Evolutionary conservation across 2,888 invertebrate species (phyloP).

Genomic region (Callimorpha dominula): DNA sequence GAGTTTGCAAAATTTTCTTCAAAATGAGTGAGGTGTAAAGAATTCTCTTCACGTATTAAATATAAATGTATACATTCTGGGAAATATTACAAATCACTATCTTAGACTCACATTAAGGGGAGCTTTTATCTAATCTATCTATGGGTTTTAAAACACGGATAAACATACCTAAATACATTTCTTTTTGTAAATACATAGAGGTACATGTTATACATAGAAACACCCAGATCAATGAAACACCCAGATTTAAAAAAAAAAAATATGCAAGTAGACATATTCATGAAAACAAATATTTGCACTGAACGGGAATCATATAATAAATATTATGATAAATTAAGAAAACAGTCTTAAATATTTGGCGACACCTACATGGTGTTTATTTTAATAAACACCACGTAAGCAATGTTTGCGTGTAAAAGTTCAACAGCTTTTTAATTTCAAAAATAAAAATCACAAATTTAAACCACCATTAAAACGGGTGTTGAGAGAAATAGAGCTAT

Average conservation of each 20-base stretch:
- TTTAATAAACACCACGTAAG: slow-evolving; percentile 27
- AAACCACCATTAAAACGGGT: not conserved
- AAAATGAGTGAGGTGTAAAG: no score
- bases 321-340: slow-evolving; percentile 14
- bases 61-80: no score
- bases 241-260: no score
- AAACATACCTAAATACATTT: not conserved
- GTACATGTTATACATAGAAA: not conserved
- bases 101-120: not conserved
- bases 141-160: no score
- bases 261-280: no score
- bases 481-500: not conserved
- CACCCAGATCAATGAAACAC: not conserved
- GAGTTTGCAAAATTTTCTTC: no score
- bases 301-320: not conserved
- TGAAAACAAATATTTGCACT: not conserved
- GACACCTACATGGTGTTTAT: slow-evolving; percentile 8
- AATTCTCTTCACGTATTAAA: no score
- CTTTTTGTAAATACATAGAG: not conserved
- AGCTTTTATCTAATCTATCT: no score
- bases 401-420: slow-evolving; percentile 7
- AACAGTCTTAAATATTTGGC: slow-evolving; percentile 18
- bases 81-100: no score
- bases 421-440: not conserved
- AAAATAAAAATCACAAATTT: not conserved